A percentile compares a stretch with the other conserved stretches of the same genome.
Conservation (phyloP, 2,113 vertebrate genomes). For the Gadus macrocephalus region DNA sequence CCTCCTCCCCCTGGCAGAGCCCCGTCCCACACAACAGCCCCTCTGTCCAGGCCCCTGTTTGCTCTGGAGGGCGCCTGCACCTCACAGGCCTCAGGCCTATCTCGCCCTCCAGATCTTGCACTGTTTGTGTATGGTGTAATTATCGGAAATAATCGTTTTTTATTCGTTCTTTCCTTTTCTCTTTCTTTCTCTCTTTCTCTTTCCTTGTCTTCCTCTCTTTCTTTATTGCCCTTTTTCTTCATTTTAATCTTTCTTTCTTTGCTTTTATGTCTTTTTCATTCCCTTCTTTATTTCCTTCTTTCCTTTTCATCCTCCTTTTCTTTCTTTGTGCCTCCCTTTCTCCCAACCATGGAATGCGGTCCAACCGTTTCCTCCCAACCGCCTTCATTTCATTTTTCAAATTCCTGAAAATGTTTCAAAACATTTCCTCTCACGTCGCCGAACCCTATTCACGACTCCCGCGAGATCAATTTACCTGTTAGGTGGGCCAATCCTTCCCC, state of each 20-base stretch:
- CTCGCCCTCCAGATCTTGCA: background rate
- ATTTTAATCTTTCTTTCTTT: background rate
- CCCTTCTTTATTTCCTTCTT: background rate
- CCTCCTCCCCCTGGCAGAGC: slow-evolving; percentile 51
- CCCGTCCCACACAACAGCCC: slow-evolving; percentile 53
- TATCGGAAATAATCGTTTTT: background rate
- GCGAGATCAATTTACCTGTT: slow-evolving; percentile 68
- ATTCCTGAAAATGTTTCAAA: slow-evolving; percentile 17
- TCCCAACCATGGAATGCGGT: slow-evolving; percentile 13
- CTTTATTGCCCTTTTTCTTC: background rate
- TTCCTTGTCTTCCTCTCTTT: background rate
- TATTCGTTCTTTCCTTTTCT: background rate
- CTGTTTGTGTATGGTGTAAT: background rate
- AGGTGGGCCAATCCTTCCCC: slow-evolving; percentile 47
- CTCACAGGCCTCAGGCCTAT: slow-evolving; percentile 27
- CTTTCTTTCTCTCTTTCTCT: background rate
- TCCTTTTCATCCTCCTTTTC: background rate
- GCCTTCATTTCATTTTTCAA: slow-evolving; percentile 15
- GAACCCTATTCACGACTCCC: slow-evolving; percentile 40
- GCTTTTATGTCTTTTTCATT: background rate
- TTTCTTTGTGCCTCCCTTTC: background rate
- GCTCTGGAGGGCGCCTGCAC: slow-evolving; percentile 53
- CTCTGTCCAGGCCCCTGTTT: slow-evolving; percentile 64
- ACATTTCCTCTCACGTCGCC: slow-evolving; percentile 37
- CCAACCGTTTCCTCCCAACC: slow-evolving; percentile 12